phyloP scores from a whole-genome alignment of 2,888 invertebrate genomes.

The Globia sparganii region DNA sequence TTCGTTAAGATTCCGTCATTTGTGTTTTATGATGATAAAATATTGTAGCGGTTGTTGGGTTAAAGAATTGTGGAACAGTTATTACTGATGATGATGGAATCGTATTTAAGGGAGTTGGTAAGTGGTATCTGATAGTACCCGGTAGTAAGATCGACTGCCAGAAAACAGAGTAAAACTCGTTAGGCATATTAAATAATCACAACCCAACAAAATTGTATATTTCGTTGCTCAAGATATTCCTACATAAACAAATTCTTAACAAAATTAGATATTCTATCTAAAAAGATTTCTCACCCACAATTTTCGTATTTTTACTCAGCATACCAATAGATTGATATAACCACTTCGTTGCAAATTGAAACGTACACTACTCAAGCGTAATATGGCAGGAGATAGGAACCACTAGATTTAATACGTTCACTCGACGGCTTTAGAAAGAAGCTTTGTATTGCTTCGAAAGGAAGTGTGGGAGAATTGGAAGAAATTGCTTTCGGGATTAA shows the following conservation, averaged over 20 bases:
- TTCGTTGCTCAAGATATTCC: not conserved
- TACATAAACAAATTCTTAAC: not conserved
- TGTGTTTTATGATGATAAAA: slow-evolving; percentile 22
- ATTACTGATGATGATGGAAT: not conserved
- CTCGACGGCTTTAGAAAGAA: slow-evolving; percentile 41
- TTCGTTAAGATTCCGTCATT: slow-evolving; percentile 50
- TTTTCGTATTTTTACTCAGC: not conserved
- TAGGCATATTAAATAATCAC: not conserved
- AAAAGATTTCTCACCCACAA: not conserved
- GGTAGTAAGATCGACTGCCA: not conserved
- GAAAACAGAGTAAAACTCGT: not conserved
- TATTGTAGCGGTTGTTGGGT: not conserved
- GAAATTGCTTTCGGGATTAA: slow-evolving; percentile 59
- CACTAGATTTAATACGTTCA: slow-evolving; percentile 52
- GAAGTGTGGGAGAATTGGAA: slow-evolving; percentile 31
- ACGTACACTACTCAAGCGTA: slow-evolving; percentile 44
- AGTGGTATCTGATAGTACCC: not conserved
- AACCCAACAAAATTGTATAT: not conserved
- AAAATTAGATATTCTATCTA: not conserved
- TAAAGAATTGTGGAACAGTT: not conserved
- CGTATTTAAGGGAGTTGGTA: not conserved
- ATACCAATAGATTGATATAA: slow-evolving; percentile 22
- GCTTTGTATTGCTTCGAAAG: slow-evolving; percentile 36
- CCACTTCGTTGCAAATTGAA: slow-evolving; percentile 47
- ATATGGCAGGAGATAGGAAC: slow-evolving; percentile 48